Evolutionary conservation across 2,113 vertebrate genomes (phyloP), one percentile per base, ranked within the genome.

Genomic region (Protomyctophum bolini): DNA sequence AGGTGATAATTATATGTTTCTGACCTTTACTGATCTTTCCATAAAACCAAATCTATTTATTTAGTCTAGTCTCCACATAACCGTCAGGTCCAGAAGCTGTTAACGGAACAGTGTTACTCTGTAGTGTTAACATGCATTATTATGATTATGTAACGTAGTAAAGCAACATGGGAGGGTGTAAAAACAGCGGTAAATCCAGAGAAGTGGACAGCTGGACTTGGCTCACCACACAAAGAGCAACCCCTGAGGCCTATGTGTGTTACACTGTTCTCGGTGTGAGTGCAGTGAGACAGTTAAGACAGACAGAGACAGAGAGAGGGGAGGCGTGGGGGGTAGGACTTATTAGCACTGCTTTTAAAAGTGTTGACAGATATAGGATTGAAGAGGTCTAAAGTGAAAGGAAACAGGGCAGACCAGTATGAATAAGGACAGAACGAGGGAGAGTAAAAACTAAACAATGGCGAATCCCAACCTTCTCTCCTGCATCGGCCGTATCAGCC

Each of bases 261-360:
- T 41, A 41, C 5, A 41, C 33, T 41, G 33, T 41, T 41, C 33
- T 41, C 33, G 5, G 33, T 41, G 33, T 41, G 33, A 41, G 33
- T 2, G 55, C n/a, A n/a, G 56, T n/a, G 56, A 56, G 28, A n/a
- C 5, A 66, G 21, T 55, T 1, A 21, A 21, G 21, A 21, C 21
- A 52, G 63, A 66, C 10, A 33, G 29, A 68, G 51, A 62, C 28
- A 73, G 46, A 49, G 45, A 41, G 21, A 63, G 41, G 8, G 2
- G 62, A 1, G 49, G 45, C 14, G 21, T 58, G 55, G 12, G 6
- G 55, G 6, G 21, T 15, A 57, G 11, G 12, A 57, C 4, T n/a
- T 7, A 14, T 57, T 57, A 57, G 33, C 33, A 41, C 33, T 41
- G 5, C 5, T 41, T 41, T 41, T 4, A 41, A 41, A 41, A 41